phyloP scores from a whole-genome alignment of 2,888 invertebrate genomes.

The Drosophila monieri region DNA sequence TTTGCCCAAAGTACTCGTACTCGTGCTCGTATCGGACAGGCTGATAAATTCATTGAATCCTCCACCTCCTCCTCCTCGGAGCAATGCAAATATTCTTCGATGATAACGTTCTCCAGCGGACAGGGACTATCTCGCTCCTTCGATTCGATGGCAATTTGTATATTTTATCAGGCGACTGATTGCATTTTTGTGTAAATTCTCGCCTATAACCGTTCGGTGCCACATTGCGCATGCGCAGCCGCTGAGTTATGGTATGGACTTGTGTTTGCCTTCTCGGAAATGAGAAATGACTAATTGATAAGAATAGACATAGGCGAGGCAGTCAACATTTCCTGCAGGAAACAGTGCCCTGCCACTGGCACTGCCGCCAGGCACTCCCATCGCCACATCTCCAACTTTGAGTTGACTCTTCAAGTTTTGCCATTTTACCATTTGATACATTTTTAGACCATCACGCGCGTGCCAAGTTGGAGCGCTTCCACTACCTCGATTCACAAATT shows the following conservation, averaged over 20 bases:
- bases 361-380: background rate
- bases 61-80: constrained; percentile 18
- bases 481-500: constrained; percentile 11
- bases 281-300: constrained; percentile 70
- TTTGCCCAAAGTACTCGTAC: constrained; percentile 30
- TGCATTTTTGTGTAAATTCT: constrained; percentile 77
- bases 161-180: constrained; percentile 66
- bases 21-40: constrained; percentile 14
- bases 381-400: background rate
- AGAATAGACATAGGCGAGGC: constrained; percentile 49
- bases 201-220: constrained; percentile 37
- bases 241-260: constrained; percentile 38
- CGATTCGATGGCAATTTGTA: constrained; percentile 43
- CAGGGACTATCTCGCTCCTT: constrained; percentile 24
- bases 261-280: constrained; percentile 61
- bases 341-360: constrained; percentile 4
- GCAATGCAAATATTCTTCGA: constrained; percentile 56
- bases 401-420: constrained; percentile 6
- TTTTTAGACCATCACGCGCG: constrained; percentile 14
- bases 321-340: constrained; percentile 54
- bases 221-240: constrained; percentile 30
- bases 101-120: constrained; percentile 64
- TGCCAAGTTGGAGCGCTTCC: constrained; percentile 12
- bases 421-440: constrained; percentile 12
- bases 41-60: constrained; percentile 66